Evolutionary conservation across 2,797 vertebrate species (phyloP), one percentile per base, ranked within the genome.

Genomic region (Pseudopleuronectes americanus): DNA sequence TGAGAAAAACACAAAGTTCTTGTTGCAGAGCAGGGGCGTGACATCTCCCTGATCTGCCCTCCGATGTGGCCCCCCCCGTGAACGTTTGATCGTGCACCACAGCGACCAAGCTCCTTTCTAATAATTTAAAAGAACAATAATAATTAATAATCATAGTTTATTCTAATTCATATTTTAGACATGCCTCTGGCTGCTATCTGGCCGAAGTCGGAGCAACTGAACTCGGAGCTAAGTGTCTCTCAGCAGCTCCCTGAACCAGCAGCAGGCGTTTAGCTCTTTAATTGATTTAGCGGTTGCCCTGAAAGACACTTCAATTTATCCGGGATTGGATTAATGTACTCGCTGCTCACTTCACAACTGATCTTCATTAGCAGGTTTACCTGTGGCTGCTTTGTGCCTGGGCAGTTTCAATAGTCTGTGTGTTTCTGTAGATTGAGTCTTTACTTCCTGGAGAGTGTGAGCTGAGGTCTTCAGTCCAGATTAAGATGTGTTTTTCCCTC

Each of bases 191-290:
- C 70, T 76, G 79, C 85, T 80, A 81, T 87, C 84, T 89, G 88
- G 76, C 67, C 69, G 65, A 76, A 75, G 74, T 77, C 56, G 41
- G 68, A 84, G 79, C 56, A 77, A 85, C 83, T 77, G 58, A 85
- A 85, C 54, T 68, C 79, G 74, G 59, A 68, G 75, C 77, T 85
- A 79, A 90, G 80, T 79, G 74, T 75, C 81, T 85, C 77, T 88
- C 81, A 83, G 76, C 86, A 82, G 77, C 77, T 84, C 73, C 60
- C 67, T 78, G 64, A 60, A 64, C 54, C 78, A 74, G 76, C 78
- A 88, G 87, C 78, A 57, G 74, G 60, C 73, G 66, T 84, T 88
- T 49, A 78, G 75, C 73, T 24, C 70, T 21, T 28, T 79, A 83
- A 83, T 81, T 83, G 69, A 89, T 89, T 89, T 80, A 88, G 82